phyloP scores from a whole-genome alignment of 2,113 vertebrate species.

The Cariama cristata region DNA sequence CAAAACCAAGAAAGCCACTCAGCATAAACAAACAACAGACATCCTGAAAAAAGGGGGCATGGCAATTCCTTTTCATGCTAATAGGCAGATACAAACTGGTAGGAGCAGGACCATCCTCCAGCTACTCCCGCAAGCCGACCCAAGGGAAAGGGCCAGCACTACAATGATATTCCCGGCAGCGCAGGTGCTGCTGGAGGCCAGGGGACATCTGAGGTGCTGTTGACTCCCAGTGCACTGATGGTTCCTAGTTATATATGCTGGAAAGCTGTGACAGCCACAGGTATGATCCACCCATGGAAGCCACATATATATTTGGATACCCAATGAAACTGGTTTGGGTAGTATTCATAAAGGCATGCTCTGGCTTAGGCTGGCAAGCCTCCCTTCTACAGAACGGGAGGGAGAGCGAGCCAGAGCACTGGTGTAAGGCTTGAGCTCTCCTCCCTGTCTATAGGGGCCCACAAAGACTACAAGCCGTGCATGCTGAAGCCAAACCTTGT shows the following conservation, averaged over 20 bases:
- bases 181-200: neutral
- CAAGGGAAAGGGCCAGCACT: accelerated
- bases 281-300: neutral
- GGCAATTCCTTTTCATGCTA: neutral
- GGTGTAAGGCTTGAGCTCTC: neutral
- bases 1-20: neutral
- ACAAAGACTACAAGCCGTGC: accelerated
- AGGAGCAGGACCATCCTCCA: neutral
- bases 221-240: neutral
- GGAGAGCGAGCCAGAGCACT: neutral
- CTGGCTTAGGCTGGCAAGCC: neutral
- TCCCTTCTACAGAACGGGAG: neutral
- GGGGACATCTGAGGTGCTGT: neutral
- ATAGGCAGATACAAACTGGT: neutral
- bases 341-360: accelerated
- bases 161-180: accelerated
- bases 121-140: neutral
- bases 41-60: constrained; percentile 6
- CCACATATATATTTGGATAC: accelerated
- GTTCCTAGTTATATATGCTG: neutral
- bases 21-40: constrained; percentile 55
- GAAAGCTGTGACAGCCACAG: neutral
- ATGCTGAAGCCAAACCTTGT: neutral
- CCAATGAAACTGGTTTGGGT: neutral
- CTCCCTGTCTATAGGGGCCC: neutral